A percentile compares a stretch with the other conserved stretches of the same genome.
Evolutionary conservation across 2,113 vertebrate species (phyloP).

Genomic region (Percina caprodes): DNA sequence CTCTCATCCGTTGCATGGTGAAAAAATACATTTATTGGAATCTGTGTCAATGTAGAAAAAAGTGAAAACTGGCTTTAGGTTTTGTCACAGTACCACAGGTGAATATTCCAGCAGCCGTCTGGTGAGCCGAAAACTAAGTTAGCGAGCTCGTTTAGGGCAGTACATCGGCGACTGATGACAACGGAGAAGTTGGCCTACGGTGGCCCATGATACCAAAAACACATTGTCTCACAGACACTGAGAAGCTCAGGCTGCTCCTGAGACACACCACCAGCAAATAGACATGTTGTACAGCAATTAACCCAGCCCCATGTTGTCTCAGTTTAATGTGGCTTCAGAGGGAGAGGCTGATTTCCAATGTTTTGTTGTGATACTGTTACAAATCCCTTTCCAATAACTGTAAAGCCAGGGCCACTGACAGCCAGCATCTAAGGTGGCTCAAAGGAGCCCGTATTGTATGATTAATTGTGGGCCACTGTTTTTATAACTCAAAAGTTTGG

Average conservation of each 20-base stretch:
- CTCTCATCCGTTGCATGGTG: conserved; percentile 76
- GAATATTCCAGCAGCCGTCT: conserved; percentile 71
- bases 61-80: conserved; percentile 81
- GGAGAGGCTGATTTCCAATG: conserved; percentile 46
- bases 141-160: conserved; percentile 73
- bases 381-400: conserved; percentile 60
- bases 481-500: conserved; percentile 28
- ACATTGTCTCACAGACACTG: conserved; percentile 65
- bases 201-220: conserved; percentile 70
- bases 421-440: conserved; percentile 42
- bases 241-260: conserved; percentile 69
- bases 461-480: conserved; percentile 19
- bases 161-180: conserved; percentile 71
- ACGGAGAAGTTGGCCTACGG: conserved; percentile 57
- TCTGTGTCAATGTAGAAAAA: conserved; percentile 85
- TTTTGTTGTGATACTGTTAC: conserved; percentile 68
- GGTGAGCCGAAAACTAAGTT: conserved; percentile 58
- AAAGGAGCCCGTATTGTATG: conserved; percentile 26
- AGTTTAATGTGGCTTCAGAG: conserved; percentile 46
- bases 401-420: conserved; percentile 53
- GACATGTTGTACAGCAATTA: conserved; percentile 67
- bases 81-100: conserved; percentile 82
- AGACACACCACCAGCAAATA: conserved; percentile 70
- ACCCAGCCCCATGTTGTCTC: conserved; percentile 48
- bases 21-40: conserved; percentile 89